A percentile compares a stretch with the other conserved stretches of the same genome.
phyloP scores from a whole-genome alignment of 2,113 vertebrate species.

The Nansenia antarctica region DNA sequence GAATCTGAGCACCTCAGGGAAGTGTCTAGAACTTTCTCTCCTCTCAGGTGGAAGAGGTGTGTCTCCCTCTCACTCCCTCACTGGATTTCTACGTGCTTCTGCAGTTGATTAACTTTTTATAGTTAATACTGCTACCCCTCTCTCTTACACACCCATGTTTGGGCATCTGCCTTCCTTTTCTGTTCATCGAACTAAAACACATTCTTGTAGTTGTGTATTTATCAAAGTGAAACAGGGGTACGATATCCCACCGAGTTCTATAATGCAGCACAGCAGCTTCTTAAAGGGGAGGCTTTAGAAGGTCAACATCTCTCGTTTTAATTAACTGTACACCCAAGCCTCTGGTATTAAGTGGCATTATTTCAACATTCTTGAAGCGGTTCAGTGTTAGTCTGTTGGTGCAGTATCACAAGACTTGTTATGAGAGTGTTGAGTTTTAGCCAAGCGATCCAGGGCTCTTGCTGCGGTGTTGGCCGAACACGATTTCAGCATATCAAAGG shows the following conservation, averaged over 20 bases:
- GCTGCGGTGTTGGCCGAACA: conserved; percentile 23
- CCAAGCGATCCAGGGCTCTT: conserved; percentile 15
- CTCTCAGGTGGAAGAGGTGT: not conserved
- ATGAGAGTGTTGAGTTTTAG: conserved; percentile 3
- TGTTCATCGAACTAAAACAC: not conserved
- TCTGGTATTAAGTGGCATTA: conserved; percentile 18
- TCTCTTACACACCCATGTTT: not conserved
- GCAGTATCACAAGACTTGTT: conserved; percentile 33
- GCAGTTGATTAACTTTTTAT: not conserved
- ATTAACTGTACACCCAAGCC: conserved; percentile 34
- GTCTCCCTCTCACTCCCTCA: not conserved
- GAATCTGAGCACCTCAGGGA: conserved; percentile 26
- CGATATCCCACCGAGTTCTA: not conserved
- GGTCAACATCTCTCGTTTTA: conserved; percentile 26
- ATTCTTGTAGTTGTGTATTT: not conserved
- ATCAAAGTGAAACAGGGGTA: not conserved
- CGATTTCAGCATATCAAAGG: conserved; percentile 33
- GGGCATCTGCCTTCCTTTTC: not conserved
- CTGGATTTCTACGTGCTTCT: not conserved
- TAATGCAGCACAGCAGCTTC: not conserved
- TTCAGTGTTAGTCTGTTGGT: conserved; percentile 12
- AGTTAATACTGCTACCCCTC: not conserved
- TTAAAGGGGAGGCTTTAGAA: conserved; percentile 10
- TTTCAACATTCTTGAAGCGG: conserved; percentile 22
- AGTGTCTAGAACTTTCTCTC: conserved; percentile 20